Percentiles rank a stretch among this genome's conserved stretches.
Conservation (phyloP, 2,888 invertebrate genomes). For the Hirtodrosophila histrioides region DNA sequence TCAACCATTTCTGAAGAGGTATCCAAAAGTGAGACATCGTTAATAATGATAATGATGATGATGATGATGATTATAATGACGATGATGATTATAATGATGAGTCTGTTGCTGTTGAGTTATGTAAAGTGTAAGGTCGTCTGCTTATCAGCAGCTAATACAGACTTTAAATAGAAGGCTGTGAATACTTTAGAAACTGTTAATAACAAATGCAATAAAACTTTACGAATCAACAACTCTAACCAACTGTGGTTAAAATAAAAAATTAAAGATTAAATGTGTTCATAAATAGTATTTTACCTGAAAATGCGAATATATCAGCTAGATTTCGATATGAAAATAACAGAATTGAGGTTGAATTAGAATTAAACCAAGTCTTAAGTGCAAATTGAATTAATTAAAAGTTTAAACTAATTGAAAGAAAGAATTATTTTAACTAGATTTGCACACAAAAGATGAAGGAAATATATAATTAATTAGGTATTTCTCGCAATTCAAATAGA, state of each 20-base stretch:
- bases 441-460: background rate
- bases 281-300: too few relatives aligned
- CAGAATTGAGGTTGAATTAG: constrained; percentile 5
- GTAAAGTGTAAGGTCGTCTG: constrained; percentile 20
- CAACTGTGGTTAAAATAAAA: background rate
- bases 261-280: constrained; percentile 5
- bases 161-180: background rate
- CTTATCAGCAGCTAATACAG: constrained; percentile 18
- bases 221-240: background rate
- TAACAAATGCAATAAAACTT: background rate
- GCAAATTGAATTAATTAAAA: constrained; percentile 1
- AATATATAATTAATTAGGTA: too few relatives aligned
- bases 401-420: too few relatives aligned
- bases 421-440: background rate
- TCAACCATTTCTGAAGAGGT: constrained; percentile 29
- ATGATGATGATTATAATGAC: background rate
- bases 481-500: too few relatives aligned
- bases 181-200: constrained; percentile 12
- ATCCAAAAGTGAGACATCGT: constrained; percentile 44
- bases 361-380: constrained; percentile 18
- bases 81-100: constrained; percentile 4
- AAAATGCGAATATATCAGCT: too few relatives aligned
- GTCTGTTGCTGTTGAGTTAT: constrained; percentile 7
- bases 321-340: too few relatives aligned
- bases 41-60: constrained; percentile 10